Base-by-base conservation (phyloP, 2,888 invertebrate species). In the Cynaeus angustus region DNA sequence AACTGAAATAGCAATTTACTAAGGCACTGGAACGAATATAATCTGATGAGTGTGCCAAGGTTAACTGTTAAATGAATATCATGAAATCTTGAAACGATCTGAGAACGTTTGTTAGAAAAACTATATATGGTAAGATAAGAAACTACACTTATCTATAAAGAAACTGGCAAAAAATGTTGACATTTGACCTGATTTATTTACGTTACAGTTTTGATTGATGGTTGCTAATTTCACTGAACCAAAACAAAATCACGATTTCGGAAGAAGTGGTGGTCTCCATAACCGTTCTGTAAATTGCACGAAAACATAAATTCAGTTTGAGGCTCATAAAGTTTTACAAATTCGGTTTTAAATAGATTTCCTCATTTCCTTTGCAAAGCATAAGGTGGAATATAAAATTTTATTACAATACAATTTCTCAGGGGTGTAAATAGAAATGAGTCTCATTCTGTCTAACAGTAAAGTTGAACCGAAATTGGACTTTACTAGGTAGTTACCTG, bases 371-470 rank as follows among this genome's bases (percentile, higher is more conserved):
- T 58, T 30, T 43, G 62, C 52, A 68, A 58, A 45, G 66, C 66
- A 72, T 72, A 61, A 70, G 61, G 68, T 38, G 14, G 6, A 70
- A 70, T 74, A 70, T 74, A 74, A 72, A 72, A 74, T 70, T 74
- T 74, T 74, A 74, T 70, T 70, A 62, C 70, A 37, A 50, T 64
- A 72, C 73, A 74, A 74, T 74, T 74, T 74, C 73, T 74, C 73
- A 58, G 43, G 73, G 62, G 73, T 69, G 70, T 64, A 74, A 70
- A 70, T 66, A 66, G 41, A 62, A 66, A 59, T 59, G 65, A 66
- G 65, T 43, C 52, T 59, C 28, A 59, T 48, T 48, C 61, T 55
- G 68, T 28, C 50, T 46, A 53, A 26, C 65, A 43, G 21, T 33
- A 38, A 33, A 55, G 14, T 65, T 55, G 10, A n/a, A 10, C 33